phyloP scores from a whole-genome alignment of 2,888 invertebrate species.

The Aphodius sticticus region DNA sequence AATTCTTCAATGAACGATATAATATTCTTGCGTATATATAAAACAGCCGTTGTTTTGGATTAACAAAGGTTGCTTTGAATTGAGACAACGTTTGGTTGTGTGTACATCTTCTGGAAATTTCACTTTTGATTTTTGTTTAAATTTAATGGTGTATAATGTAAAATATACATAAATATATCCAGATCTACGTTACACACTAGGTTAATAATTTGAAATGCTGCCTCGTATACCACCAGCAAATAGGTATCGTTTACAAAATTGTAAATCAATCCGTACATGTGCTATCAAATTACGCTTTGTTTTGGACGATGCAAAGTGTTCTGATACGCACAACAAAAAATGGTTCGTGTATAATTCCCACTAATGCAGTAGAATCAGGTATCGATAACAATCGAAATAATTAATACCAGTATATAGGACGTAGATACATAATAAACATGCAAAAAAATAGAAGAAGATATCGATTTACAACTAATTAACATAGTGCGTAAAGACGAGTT shows the following conservation, averaged over 20 bases:
- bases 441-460: no score
- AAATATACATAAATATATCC: background rate
- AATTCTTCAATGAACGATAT: no score
- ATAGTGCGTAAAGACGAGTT: no score
- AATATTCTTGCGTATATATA: no score
- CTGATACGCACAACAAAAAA: slow-evolving; percentile 1
- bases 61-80: no score
- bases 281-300: background rate
- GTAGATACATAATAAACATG: no score
- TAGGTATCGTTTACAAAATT: background rate
- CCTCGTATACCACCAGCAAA: background rate
- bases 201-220: background rate
- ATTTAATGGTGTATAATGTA: no score
- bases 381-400: background rate
- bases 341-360: background rate
- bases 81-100: no score
- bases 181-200: background rate
- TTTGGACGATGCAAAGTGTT: background rate
- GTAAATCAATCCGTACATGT: background rate
- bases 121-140: no score
- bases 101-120: no score
- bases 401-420: background rate
- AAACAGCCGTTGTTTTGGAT: no score
- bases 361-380: background rate
- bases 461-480: no score